These are phyloP conservation scores for Idaea dimidiata DNA, from an alignment of 2,888 invertebrate species.

Conservation along the genomic window DNA sequence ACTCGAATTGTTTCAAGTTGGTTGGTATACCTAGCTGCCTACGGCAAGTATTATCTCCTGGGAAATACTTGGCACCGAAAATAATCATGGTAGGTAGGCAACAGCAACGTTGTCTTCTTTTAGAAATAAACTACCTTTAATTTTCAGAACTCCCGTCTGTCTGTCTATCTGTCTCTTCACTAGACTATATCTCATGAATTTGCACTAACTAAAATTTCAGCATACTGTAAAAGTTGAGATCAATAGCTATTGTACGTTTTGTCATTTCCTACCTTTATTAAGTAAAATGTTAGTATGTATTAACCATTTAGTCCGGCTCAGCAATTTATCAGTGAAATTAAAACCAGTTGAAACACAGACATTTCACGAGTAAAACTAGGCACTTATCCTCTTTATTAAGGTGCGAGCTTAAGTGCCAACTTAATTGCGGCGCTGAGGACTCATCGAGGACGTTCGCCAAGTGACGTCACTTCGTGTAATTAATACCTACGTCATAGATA, in stretches of 20 bases:
- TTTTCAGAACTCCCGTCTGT: too few species aligned
- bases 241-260: too few species aligned
- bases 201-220: too few species aligned
- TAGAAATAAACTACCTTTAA: too few species aligned
- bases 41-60: not conserved
- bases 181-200: too few species aligned
- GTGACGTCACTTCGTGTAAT: not conserved
- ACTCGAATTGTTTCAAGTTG: slow-evolving; percentile 9
- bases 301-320: not conserved
- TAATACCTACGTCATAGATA: not conserved
- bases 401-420: not conserved
- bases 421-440: slow-evolving; percentile 1
- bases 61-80: too few species aligned
- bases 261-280: too few species aligned
- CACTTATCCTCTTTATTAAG: not conserved
- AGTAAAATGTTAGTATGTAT: too few species aligned
- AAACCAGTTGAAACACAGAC: not conserved
- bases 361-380: not conserved
- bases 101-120: too few species aligned
- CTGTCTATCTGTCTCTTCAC: too few species aligned
- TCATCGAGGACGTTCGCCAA: not conserved
- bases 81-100: too few species aligned
- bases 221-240: too few species aligned
- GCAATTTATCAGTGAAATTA: not conserved
- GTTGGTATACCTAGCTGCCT: not conserved